Conservation (phyloP, 1,140 invertebrate species). For the Drosophila nasuta region DNA sequence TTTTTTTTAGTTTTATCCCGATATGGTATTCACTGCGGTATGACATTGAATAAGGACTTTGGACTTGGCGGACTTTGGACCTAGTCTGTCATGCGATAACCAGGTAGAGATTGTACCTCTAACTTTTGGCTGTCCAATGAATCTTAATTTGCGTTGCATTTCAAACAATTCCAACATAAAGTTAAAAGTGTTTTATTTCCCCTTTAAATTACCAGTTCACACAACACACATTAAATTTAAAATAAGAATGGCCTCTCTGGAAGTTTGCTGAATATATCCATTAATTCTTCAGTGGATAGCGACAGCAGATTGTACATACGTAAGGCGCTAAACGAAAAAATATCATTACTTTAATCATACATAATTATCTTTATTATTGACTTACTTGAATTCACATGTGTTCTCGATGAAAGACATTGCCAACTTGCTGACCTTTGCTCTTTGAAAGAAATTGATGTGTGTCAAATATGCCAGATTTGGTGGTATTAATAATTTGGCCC, state of each 20-base stretch:
- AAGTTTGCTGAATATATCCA: slow-evolving; percentile 7
- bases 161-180: neutral
- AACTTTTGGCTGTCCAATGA: slow-evolving; percentile 94
- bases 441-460: slow-evolving; percentile 35
- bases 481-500: slow-evolving; percentile 48
- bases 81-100: slow-evolving; percentile 95
- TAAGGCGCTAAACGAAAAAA: slow-evolving; percentile 31
- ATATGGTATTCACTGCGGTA: slow-evolving; percentile 93
- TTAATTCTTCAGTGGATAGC: slow-evolving; percentile 14
- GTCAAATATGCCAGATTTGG: slow-evolving; percentile 45
- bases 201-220: too few species aligned
- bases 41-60: slow-evolving; percentile 90
- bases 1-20: slow-evolving; percentile 92
- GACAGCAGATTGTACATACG: slow-evolving; percentile 37
- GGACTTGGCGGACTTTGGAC: slow-evolving; percentile 98
- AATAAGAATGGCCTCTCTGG: slow-evolving; percentile 40
- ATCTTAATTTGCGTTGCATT: slow-evolving; percentile 3
- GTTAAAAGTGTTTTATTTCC: neutral
- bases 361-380: neutral
- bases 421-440: slow-evolving; percentile 30
- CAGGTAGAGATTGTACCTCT: slow-evolving; percentile 98
- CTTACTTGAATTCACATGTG: slow-evolving; percentile 56
- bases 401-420: slow-evolving; percentile 46
- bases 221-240: slow-evolving; percentile 6
- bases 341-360: neutral